Conservation (phyloP, 2,113 vertebrate species). For the Cygnus buccinator region DNA sequence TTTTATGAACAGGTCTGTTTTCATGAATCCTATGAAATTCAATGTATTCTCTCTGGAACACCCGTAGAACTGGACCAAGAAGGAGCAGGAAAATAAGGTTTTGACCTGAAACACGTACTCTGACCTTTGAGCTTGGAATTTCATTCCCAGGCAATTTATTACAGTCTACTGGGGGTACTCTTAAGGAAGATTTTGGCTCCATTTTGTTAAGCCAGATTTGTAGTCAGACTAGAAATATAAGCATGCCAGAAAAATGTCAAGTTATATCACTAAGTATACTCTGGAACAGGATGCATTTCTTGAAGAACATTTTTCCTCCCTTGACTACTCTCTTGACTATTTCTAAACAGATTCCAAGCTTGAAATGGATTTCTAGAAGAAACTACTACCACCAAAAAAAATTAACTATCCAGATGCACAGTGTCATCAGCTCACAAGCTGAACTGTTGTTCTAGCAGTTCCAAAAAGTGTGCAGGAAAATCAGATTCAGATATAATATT, state of each 20-base stretch:
- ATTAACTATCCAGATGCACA: neutral
- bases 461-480: neutral
- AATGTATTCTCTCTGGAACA: neutral
- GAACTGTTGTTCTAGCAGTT: neutral
- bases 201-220: slow-evolving; percentile 15
- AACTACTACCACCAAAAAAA: neutral
- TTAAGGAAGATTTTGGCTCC: slow-evolving; percentile 24
- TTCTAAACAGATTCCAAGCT: slow-evolving; percentile 16
- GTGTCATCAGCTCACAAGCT: neutral
- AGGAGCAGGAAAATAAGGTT: slow-evolving; percentile 27
- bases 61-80: neutral
- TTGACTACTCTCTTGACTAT: neutral
- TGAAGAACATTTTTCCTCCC: slow-evolving; percentile 6
- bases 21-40: neutral
- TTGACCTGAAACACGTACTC: slow-evolving; percentile 39
- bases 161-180: neutral
- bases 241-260: slow-evolving; percentile 28
- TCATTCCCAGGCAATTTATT: slow-evolving; percentile 31
- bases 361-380: slow-evolving; percentile 35
- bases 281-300: neutral
- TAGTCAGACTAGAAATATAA: slow-evolving; percentile 10
- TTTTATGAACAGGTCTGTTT: neutral
- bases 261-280: neutral
- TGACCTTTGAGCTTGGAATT: slow-evolving; percentile 38
- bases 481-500: neutral